Percentiles rank a stretch among this genome's conserved stretches.
Conservation (phyloP, 1,140 invertebrate genomes). For the Agrypnia vestita region DNA sequence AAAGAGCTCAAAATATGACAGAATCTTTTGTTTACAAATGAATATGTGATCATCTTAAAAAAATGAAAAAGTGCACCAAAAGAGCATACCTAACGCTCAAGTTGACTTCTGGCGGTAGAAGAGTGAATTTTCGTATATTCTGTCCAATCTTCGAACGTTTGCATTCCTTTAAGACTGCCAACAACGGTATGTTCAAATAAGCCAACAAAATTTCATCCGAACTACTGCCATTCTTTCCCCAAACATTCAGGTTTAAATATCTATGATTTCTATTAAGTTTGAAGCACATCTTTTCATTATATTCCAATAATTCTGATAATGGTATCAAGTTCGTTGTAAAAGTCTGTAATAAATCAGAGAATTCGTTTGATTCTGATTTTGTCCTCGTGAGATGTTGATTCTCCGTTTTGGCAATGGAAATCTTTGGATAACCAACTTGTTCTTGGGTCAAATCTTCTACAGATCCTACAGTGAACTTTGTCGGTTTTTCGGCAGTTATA, state of each 20-base stretch:
- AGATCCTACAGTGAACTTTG: conserved; percentile 22
- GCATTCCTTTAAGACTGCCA: conserved; percentile 84
- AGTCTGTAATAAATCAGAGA: conserved; percentile 72
- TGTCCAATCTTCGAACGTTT: conserved; percentile 86
- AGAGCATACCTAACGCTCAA: conserved; percentile 74
- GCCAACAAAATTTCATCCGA: conserved; percentile 79
- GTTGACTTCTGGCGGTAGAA: conserved; percentile 81
- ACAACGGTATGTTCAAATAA: conserved; percentile 86
- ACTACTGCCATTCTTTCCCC: conserved; percentile 76
- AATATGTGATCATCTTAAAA: too few relatives aligned
- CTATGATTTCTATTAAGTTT: conserved; percentile 79
- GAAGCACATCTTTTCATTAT: conserved; percentile 84
- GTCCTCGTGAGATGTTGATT: conserved; percentile 11
- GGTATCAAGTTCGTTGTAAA: conserved; percentile 70
- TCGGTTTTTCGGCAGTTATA: conserved; percentile 57
- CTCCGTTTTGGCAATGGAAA: conserved; percentile 24
- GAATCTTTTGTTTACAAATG: too few relatives aligned
- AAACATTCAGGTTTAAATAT: conserved; percentile 89
- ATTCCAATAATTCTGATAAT: conserved; percentile 75
- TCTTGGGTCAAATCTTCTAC: conserved; percentile 34
- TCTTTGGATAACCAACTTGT: conserved; percentile 41
- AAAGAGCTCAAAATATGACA: too few relatives aligned
- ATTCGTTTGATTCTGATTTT: conserved; percentile 62
- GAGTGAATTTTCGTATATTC: conserved; percentile 82
- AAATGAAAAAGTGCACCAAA: too few relatives aligned